Percentiles rank a stretch among this genome's conserved stretches.
Evolutionary conservation across 2,888 invertebrate genomes (phyloP).

Genomic region (Hirtodrosophila histrioides): DNA sequence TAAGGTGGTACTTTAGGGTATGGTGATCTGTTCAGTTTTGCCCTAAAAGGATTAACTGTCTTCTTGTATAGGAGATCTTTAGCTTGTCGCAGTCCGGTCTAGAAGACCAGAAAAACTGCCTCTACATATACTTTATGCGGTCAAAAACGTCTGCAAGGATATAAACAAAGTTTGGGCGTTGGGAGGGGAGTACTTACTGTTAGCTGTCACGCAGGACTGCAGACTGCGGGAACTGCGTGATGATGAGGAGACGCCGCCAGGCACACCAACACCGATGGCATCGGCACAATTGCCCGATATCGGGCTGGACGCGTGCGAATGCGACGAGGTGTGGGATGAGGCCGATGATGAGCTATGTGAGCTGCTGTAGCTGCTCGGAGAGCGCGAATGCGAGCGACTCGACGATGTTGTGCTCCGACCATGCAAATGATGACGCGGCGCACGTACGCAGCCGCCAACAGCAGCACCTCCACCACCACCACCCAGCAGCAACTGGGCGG

Average conservation of each 20-base stretch:
- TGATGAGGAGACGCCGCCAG: slow-evolving; percentile 47
- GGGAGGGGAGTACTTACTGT: slow-evolving; percentile 53
- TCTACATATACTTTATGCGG: no score
- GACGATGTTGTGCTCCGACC: slow-evolving; percentile 86
- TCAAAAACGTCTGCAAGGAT: no score
- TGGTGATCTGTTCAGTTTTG: no score
- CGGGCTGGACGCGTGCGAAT: slow-evolving; percentile 84
- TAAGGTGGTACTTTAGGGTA: no score
- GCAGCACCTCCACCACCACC: slow-evolving; percentile 67
- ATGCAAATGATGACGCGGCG: slow-evolving; percentile 73
- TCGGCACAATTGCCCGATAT: slow-evolving; percentile 82
- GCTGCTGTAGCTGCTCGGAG: slow-evolving; percentile 85
- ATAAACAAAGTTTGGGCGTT: no score
- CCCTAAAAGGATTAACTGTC: no score
- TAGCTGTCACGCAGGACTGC: slow-evolving; percentile 85
- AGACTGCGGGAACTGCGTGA: slow-evolving; percentile 83
- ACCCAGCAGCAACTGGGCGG: slow-evolving; percentile 13
- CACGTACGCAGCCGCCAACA: slow-evolving; percentile 44
- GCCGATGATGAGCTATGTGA: slow-evolving; percentile 84
- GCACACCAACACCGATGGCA: slow-evolving; percentile 47
- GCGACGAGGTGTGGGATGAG: slow-evolving; percentile 81
- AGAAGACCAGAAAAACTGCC: no score
- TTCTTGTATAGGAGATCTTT: no score
- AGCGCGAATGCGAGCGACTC: slow-evolving; percentile 86
- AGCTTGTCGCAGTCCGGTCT: no score